Evolutionary conservation across 2,888 invertebrate species (phyloP), one percentile per base, ranked within the genome.

Genomic region (Mantis religiosa): DNA sequence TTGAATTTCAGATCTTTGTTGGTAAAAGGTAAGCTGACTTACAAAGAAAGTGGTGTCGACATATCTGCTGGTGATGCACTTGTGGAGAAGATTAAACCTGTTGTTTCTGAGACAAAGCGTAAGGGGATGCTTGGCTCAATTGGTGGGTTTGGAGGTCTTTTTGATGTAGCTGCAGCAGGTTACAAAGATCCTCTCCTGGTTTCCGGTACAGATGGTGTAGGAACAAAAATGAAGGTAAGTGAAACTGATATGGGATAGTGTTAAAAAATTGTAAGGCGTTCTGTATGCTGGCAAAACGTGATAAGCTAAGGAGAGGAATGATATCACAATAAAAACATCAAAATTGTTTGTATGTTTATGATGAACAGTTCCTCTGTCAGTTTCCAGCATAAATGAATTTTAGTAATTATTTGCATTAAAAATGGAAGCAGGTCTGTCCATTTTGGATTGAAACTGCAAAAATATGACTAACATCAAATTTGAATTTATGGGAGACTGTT

Each of bases 171-270:
- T 88, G 96, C 96, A 12, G 96, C 96, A 91, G 95, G 95, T 87
- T 96, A 96, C 91, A 95, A 95, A 91, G 97, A 98, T 92, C 98
- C 99, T 0, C 94, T 99, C 28, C 94, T 99, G 1, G 98, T 99
- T 27, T 98, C 98, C 90, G 98, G 98, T 0, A 98, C 98, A 0
- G 99, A 99, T 92, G 99, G 99, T 0, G 99, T 99, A 83, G 99
- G 99, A 1, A 98, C 99, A 8, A 99, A 99, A 93, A 94, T 99
- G 2, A 98, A 98, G 95, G 97, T 98, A 92, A 91, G 30, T 82
- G 83, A 82, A 41, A n/a, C 15, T 27, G 8, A 20, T 20, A 71
- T 20, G 4, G 20, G 20, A 8, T 4, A 71, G 1, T 71, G 20
- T 71, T 15, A 20, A 71, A 71, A 71, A 41, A 1, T 41, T 41